These are phyloP conservation scores for Parazoanthus darwini DNA, from an alignment of 92 coral and sea anemone genomes.

Conservation along the genomic window DNA sequence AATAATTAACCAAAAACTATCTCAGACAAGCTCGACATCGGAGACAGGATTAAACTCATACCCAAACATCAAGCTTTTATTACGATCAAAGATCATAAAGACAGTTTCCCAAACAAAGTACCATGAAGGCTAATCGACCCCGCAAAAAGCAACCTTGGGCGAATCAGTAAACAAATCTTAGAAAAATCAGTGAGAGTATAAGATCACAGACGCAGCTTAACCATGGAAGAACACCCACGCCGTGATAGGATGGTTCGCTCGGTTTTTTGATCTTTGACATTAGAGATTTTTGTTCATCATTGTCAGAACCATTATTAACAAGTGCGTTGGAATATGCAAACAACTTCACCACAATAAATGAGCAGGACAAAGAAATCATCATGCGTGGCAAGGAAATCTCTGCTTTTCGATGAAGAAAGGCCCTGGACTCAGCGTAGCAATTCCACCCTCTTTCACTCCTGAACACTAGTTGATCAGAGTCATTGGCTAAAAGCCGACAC, in stretches of 20 bases:
- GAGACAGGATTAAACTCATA: constrained; percentile 12
- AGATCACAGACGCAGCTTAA: too few relatives aligned
- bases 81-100: constrained; percentile 11
- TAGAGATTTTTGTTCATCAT: neutral
- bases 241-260: neutral
- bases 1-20: neutral
- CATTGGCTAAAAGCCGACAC: too few relatives aligned
- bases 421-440: too few relatives aligned
- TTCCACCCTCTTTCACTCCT: too few relatives aligned
- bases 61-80: neutral
- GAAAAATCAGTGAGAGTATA: neutral
- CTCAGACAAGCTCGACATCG: constrained; percentile 19
- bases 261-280: neutral
- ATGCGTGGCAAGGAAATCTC: too few relatives aligned
- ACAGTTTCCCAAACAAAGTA: neutral
- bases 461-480: too few relatives aligned
- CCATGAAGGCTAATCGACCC: too few relatives aligned
- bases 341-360: neutral
- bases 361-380: too few relatives aligned
- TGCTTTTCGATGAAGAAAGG: too few relatives aligned
- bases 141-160: too few relatives aligned
- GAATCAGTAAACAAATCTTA: neutral
- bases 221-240: neutral
- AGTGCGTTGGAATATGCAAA: neutral
- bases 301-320: too few relatives aligned